Conservation (phyloP, 2,888 invertebrate genomes). For the Rhagonycha fulva region DNA sequence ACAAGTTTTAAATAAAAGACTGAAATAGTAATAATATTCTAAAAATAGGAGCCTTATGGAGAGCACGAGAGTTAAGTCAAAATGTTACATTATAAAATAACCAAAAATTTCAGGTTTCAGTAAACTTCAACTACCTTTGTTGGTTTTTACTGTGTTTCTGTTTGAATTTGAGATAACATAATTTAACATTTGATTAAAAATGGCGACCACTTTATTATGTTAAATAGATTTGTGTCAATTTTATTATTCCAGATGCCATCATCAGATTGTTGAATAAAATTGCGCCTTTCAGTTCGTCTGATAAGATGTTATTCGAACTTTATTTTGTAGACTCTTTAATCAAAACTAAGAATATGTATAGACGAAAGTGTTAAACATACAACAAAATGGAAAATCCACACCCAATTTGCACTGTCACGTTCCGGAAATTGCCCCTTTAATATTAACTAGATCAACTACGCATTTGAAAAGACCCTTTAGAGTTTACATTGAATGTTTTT, state of each 20-base stretch:
- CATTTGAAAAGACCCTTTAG: constrained; percentile 5
- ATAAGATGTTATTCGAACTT: background rate
- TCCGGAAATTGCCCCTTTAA: constrained; percentile 22
- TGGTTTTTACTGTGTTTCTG: background rate
- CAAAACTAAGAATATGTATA: background rate
- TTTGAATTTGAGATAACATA: background rate
- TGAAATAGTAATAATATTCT: background rate
- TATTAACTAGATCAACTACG: constrained; percentile 21
- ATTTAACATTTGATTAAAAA: background rate
- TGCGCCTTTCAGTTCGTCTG: background rate
- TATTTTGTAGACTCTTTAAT: background rate
- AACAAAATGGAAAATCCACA: constrained; percentile 13
- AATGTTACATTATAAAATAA: background rate
- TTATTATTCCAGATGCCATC: background rate
- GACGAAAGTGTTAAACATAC: constrained; percentile 2
- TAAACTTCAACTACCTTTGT: background rate
- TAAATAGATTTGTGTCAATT: background rate
- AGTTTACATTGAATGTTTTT: constrained; percentile 8
- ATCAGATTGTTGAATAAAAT: background rate
- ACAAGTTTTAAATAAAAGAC: background rate
- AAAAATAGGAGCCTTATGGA: background rate
- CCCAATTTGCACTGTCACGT: constrained; percentile 18
- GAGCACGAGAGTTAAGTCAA: background rate
- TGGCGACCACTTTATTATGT: background rate
- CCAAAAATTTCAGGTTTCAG: no score